phyloP scores from a whole-genome alignment of 64 coral and sea anemone species.

The Acropora tenuis region DNA sequence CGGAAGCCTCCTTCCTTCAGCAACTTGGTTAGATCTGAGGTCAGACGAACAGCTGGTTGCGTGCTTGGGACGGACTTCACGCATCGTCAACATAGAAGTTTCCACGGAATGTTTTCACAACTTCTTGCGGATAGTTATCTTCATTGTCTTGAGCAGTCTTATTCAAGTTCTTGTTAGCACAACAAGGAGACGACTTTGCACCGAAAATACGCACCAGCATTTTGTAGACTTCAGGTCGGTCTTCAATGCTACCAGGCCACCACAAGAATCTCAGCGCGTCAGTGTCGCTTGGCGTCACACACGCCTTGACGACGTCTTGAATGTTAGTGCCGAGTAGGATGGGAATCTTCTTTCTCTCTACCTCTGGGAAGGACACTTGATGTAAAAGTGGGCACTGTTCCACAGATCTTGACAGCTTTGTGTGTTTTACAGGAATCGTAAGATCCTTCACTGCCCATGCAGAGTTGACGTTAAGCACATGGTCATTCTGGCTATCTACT shows the following conservation, averaged over 20 bases:
- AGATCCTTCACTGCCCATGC: slow-evolving; percentile 50
- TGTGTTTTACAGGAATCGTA: slow-evolving; percentile 35
- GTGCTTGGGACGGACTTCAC: slow-evolving; percentile 6
- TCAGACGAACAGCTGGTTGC: neutral
- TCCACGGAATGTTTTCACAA: neutral
- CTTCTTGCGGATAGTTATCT: neutral
- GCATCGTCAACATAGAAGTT: slow-evolving; percentile 64
- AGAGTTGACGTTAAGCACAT: neutral
- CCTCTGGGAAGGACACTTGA: slow-evolving; percentile 48
- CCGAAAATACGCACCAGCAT: slow-evolving; percentile 53
- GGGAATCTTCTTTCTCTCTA: slow-evolving; percentile 53
- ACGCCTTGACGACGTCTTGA: slow-evolving; percentile 46
- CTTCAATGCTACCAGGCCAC: neutral
- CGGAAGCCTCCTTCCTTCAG: slow-evolving; percentile 42
- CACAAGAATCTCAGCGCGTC: slow-evolving; percentile 40
- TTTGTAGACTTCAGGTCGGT: neutral
- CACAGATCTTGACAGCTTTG: slow-evolving; percentile 2
- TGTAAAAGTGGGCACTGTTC: slow-evolving; percentile 31
- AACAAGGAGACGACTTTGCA: slow-evolving; percentile 33
- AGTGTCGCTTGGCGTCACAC: slow-evolving; percentile 13
- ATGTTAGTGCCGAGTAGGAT: slow-evolving; percentile 45
- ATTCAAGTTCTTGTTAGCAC: slow-evolving; percentile 17
- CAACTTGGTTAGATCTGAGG: slow-evolving; percentile 8
- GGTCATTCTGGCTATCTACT: slow-evolving; percentile 9
- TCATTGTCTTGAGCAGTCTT: slow-evolving; percentile 51